A percentile compares a stretch with the other conserved stretches of the same genome.
Evolutionary conservation across 2,888 invertebrate species (phyloP).

Genomic region (Pollenia amentaria): DNA sequence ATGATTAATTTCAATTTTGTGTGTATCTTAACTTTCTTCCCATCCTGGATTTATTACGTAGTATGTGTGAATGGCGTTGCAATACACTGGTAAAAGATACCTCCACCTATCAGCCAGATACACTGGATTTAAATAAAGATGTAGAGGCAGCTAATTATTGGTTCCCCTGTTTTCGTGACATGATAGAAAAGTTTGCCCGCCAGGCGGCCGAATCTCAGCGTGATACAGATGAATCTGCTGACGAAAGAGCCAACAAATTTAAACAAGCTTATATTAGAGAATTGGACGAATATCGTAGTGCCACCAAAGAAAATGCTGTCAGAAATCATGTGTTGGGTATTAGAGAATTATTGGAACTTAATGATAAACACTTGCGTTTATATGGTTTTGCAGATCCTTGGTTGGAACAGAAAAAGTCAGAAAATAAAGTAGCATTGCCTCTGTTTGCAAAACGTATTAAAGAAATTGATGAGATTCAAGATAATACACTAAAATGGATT

Average conservation of each 20-base stretch:
- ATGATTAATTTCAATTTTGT: neutral
- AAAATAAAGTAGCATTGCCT: constrained; percentile 92
- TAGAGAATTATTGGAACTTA: constrained; percentile 94
- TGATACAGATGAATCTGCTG: constrained; percentile 88
- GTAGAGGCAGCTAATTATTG: constrained; percentile 95
- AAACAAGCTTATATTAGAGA: constrained; percentile 93
- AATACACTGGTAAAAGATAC: constrained; percentile 92
- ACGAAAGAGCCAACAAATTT: constrained; percentile 92
- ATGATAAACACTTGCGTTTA: constrained; percentile 95
- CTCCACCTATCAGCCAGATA: constrained; percentile 94
- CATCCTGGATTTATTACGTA: neutral
- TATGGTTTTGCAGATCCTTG: constrained; percentile 96
- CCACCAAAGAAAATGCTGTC: constrained; percentile 75
- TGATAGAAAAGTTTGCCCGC: constrained; percentile 93
- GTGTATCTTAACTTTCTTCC: neutral
- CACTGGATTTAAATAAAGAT: constrained; percentile 94
- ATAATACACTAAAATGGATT: constrained; percentile 87
- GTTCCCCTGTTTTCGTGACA: constrained; percentile 95
- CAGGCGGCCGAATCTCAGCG: constrained; percentile 91
- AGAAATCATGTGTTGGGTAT: constrained; percentile 91
- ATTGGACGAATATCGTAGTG: constrained; percentile 85
- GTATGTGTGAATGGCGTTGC: constrained; percentile 82
- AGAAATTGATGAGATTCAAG: constrained; percentile 89
- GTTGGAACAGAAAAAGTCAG: constrained; percentile 93
- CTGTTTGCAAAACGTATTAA: constrained; percentile 89